A percentile compares a stretch with the other conserved stretches of the same genome.
Evolutionary conservation across 1,140 invertebrate genomes (phyloP).

Genomic region (Trichomalopsis sarcophagae): DNA sequence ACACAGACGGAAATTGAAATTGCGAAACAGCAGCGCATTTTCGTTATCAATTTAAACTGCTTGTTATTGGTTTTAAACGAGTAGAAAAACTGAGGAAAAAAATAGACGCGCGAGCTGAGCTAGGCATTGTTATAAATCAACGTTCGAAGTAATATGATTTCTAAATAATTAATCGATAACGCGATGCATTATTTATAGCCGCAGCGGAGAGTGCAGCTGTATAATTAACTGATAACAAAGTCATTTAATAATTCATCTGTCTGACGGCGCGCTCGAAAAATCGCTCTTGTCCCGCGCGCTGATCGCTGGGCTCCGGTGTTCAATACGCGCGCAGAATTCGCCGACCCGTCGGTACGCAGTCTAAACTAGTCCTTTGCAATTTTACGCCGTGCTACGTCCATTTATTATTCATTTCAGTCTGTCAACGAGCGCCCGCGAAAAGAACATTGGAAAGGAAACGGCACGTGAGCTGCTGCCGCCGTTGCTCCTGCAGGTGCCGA

Average conservation of each 20-base stretch:
- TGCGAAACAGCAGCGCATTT: neutral
- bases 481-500: neutral
- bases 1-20: neutral
- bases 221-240: conserved; percentile 48
- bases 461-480: neutral
- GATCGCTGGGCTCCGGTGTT: neutral
- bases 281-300: neutral
- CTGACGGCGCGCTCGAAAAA: conserved; percentile 7
- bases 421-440: neutral
- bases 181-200: conserved; percentile 29
- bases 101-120: neutral
- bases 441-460: conserved; percentile 1
- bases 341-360: neutral
- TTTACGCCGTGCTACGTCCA: neutral
- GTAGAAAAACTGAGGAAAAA: neutral
- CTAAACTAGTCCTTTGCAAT: neutral
- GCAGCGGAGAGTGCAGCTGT: neutral
- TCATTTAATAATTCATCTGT: conserved; percentile 41
- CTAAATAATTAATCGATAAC: conserved; percentile 17
- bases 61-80: conserved; percentile 10
- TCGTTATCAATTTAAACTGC: conserved; percentile 17
- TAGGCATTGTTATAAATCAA: conserved; percentile 41
- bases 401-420: conserved; percentile 13
- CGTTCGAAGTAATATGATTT: conserved; percentile 28
- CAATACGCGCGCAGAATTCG: neutral